phyloP scores from a whole-genome alignment of 2,113 vertebrate species.

The Saccopteryx bilineata region DNA sequence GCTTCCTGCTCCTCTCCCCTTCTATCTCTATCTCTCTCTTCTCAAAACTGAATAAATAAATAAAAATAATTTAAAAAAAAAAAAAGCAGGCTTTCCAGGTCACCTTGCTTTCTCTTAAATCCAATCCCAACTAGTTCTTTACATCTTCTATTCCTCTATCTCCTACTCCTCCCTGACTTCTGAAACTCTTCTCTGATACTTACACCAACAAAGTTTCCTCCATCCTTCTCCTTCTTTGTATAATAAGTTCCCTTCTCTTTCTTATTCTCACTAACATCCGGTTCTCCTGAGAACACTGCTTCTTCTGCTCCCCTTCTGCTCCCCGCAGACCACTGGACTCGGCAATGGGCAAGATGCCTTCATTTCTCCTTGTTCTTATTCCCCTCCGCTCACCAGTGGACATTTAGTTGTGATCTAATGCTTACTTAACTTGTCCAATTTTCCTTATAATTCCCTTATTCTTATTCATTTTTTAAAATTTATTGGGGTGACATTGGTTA shows the following conservation, averaged over 20 bases:
- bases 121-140: neutral
- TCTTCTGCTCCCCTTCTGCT: neutral
- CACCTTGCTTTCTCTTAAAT: neutral
- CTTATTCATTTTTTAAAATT: neutral
- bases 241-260: neutral
- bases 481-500: no score
- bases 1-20: no score
- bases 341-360: neutral
- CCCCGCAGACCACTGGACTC: neutral
- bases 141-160: neutral
- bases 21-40: no score
- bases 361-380: neutral
- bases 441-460: slow-evolving; percentile 37
- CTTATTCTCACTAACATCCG: neutral
- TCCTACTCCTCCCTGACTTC: neutral
- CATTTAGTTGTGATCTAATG: neutral
- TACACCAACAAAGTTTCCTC: neutral
- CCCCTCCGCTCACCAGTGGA: neutral
- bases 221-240: neutral
- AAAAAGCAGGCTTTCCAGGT: neutral
- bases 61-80: no score
- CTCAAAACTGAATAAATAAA: no score
- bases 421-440: slow-evolving; percentile 4
- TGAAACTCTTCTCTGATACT: neutral
- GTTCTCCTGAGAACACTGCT: neutral